phyloP scores from a whole-genome alignment of 2,797 vertebrate species.

The Amblyraja radiata region DNA sequence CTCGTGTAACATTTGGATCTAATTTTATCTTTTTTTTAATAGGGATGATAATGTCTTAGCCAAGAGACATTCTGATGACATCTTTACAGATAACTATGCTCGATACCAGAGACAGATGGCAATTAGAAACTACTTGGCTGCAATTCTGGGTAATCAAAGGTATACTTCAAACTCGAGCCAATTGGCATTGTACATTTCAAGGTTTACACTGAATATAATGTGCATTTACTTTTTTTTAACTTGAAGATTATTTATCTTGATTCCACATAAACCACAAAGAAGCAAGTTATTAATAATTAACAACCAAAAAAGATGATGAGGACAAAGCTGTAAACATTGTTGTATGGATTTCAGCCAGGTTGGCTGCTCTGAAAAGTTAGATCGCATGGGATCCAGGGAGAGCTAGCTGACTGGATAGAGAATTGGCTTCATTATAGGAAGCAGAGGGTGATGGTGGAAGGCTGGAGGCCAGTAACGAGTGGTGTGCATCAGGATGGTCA shows the following conservation, averaged over 20 bases:
- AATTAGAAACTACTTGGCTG: constrained; percentile 50
- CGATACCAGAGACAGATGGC: constrained; percentile 48
- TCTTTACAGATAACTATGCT: constrained; percentile 50
- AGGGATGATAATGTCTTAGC: constrained; percentile 43
- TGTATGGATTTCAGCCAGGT: too few species aligned
- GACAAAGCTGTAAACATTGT: too few species aligned
- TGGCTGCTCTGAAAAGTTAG: too few species aligned
- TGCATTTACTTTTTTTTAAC: not conserved
- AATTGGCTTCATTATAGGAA: too few species aligned
- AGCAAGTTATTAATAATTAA: not conserved
- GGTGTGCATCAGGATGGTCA: too few species aligned
- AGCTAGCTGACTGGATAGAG: too few species aligned
- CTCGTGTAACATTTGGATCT: not conserved
- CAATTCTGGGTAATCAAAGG: constrained; percentile 52
- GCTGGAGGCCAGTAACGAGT: too few species aligned
- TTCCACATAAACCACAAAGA: not conserved
- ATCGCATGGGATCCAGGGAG: too few species aligned
- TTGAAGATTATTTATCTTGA: not conserved
- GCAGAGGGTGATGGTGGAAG: too few species aligned
- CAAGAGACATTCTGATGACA: constrained; percentile 50
- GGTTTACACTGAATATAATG: not conserved
- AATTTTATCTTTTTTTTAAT: not conserved
- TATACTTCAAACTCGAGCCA: constrained; percentile 39
- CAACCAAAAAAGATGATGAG: too few species aligned
- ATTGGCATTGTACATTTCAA: not conserved